phyloP scores from a whole-genome alignment of 2,888 invertebrate genomes.

The Rosalia funebris region DNA sequence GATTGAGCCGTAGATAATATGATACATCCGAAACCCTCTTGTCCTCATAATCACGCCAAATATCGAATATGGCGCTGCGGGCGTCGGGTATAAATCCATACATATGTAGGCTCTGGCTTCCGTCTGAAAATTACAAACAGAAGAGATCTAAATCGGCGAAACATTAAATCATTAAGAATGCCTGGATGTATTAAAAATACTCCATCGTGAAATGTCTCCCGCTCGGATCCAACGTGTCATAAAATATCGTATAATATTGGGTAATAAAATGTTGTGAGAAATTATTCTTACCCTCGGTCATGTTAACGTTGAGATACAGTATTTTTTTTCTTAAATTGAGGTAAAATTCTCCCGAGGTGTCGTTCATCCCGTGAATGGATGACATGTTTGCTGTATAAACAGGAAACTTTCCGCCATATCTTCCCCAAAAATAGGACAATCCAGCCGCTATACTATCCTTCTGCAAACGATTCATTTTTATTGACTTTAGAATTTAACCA shows the following conservation, averaged over 20 bases:
- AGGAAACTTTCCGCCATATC: conserved; percentile 66
- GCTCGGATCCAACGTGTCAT: too few relatives aligned
- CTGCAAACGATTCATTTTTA: conserved; percentile 39
- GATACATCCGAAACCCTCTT: conserved; percentile 80
- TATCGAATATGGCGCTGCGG: conserved; percentile 77
- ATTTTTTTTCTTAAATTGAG: conserved; percentile 69
- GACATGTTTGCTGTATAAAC: conserved; percentile 70
- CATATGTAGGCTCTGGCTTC: conserved; percentile 74
- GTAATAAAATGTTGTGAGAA: not conserved
- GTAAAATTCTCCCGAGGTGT: conserved; percentile 70
- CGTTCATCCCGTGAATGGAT: conserved; percentile 68
- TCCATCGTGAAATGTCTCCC: too few relatives aligned
- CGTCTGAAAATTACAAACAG: conserved; percentile 64
- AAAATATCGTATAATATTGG: too few relatives aligned
- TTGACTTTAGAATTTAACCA: not conserved
- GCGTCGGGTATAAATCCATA: conserved; percentile 81
- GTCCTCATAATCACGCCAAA: conserved; percentile 86
- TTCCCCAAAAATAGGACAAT: conserved; percentile 67
- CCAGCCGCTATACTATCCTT: conserved; percentile 54
- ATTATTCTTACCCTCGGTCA: conserved; percentile 69
- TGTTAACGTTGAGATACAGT: conserved; percentile 74
- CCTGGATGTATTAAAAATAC: too few relatives aligned
- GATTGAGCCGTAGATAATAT: conserved; percentile 83
- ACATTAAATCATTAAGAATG: too few relatives aligned
- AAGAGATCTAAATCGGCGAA: too few relatives aligned